Base-by-base conservation (phyloP, 2,113 vertebrate genomes). In the Ptychochromis oligacanthus region DNA sequence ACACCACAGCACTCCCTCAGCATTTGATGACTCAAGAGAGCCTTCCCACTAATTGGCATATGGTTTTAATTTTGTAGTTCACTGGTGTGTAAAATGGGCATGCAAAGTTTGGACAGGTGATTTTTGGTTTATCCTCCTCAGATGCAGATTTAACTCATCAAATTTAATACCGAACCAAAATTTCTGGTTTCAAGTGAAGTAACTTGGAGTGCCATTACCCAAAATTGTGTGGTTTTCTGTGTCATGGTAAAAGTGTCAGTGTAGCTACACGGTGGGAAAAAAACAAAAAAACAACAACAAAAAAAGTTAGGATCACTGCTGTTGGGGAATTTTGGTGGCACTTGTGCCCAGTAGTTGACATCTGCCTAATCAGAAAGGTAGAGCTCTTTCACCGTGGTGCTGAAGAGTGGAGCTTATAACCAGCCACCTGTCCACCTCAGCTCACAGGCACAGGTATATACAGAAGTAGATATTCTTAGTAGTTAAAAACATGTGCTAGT, bases 321-420 rank as follows among this genome's bases (percentile, higher is more conserved):
- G 67, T 1, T 7, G 54, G 67, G 58, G 38, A 61, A 70, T 87
- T 75, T 77, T 55, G 38, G 75, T 17, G n/a, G 57, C 67, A 79
- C 70, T 26, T 2, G 77, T 88, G 85, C 82, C 90, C 91, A 88
- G 55, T 26, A 60, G 74, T 67, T 82, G 86, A 91, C 90, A 90
- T 82, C 85, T 86, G 85, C 83, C 59, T 64, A 24, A 56, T 61
- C 82, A 79, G 64, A 76, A 46, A 83, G 70, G 57, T 58, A 52
- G 75, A 79, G 52, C 67, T 83, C 59, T 18, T 79, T 75, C 78
- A 58, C 67, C 24, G 75, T 49, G 84, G 74, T 79, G 81, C 18
- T n/a, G 70, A 87, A 74, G 36, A 89, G 67, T 54, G 36, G 80
- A 82, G 87, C 75, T 60, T 62, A 67, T 59, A 75, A 88, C 80